These are phyloP conservation scores for Cricetomys ansorgei DNA, from an alignment of 2,113 vertebrate species.

Conservation along the genomic window DNA sequence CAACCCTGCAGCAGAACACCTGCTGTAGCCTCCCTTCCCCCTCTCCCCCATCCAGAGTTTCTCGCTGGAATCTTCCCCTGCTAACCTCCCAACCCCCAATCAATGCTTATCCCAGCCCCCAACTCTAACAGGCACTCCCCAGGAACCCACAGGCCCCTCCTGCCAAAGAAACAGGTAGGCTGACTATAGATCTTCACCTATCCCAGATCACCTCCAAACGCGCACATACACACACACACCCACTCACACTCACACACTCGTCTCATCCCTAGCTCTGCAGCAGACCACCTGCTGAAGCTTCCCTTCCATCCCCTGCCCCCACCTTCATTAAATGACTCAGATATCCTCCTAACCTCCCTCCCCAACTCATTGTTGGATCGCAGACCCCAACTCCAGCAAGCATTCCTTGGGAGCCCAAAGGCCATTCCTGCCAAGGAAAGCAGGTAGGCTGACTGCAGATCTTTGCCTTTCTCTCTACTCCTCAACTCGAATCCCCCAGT, in stretches of 20 bases:
- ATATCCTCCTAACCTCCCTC: neutral
- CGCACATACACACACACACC: too few species aligned
- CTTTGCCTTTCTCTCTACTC: neutral
- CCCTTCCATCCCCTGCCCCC: neutral
- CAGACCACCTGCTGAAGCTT: neutral
- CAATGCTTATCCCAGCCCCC: neutral
- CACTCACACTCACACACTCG: too few species aligned
- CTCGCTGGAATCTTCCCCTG: neutral
- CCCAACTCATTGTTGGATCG: neutral
- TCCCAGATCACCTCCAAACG: neutral
- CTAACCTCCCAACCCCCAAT: neutral
- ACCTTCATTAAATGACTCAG: neutral
- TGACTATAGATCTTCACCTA: neutral
- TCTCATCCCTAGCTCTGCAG: neutral
- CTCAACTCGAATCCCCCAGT: neutral
- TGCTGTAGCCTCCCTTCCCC: neutral
- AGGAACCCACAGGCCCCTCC: neutral
- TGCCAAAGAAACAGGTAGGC: neutral
- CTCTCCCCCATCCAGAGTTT: neutral
- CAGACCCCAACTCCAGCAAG: neutral
- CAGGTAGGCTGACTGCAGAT: neutral
- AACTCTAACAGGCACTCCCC: neutral
- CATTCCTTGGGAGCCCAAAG: too few species aligned
- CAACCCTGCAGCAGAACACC: neutral
- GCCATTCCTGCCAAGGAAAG: neutral